Percentiles rank a stretch among this genome's conserved stretches.
These are phyloP conservation scores for Petromus typicus DNA, from an alignment of 2,113 vertebrate genomes.

Conservation along the genomic window DNA sequence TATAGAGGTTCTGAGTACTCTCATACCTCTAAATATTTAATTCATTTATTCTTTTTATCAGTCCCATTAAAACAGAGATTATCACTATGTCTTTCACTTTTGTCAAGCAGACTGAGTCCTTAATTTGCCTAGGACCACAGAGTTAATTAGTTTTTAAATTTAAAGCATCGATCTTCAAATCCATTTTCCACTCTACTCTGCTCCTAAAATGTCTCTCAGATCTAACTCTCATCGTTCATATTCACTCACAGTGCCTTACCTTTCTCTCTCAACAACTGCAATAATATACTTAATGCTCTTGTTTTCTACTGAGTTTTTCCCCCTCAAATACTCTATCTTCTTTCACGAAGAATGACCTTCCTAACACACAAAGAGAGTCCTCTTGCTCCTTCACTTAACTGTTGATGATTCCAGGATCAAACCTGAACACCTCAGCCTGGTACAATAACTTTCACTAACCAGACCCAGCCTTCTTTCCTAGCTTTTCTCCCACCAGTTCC, in stretches of 20 bases:
- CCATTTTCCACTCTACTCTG: not conserved
- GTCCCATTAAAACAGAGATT: not conserved
- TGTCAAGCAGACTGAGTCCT: not conserved
- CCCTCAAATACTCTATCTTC: not conserved
- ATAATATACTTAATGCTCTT: not conserved
- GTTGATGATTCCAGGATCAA: conserved; percentile 5
- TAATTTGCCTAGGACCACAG: not conserved
- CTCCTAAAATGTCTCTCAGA: not conserved
- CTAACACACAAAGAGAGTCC: not conserved
- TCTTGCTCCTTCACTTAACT: not conserved
- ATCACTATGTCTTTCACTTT: not conserved
- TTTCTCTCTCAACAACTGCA: conserved; percentile 28
- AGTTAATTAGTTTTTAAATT: conserved; percentile 10
- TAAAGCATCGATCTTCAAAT: not conserved
- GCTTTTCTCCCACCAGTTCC: not conserved
- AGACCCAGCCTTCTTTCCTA: not conserved
- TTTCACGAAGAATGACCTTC: not conserved
- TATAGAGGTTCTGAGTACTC: not conserved
- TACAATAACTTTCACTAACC: not conserved
- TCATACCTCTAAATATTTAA: conserved; percentile 13
- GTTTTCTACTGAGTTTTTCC: not conserved
- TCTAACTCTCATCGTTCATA: not conserved
- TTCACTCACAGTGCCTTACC: not conserved
- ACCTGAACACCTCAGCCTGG: not conserved
- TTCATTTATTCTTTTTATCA: conserved; percentile 52